Percentiles rank a stretch among this genome's conserved stretches.
Conservation (phyloP, 2,888 invertebrate species). For the Amphipyra berbera region DNA sequence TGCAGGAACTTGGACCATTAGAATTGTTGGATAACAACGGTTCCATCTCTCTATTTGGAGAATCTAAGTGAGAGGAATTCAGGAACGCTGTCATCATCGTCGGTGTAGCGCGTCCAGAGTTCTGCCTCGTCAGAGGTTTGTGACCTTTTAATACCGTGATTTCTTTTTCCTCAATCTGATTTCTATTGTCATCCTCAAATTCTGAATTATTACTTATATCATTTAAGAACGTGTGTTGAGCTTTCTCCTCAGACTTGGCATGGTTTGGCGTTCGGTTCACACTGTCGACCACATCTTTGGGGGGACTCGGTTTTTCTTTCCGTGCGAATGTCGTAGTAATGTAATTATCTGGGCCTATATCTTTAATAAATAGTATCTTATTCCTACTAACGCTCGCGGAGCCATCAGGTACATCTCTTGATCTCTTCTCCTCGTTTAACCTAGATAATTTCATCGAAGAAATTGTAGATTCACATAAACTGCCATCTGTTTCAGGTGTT, state of each 20-base stretch:
- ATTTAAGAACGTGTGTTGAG: conserved; percentile 84
- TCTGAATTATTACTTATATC: conserved; percentile 86
- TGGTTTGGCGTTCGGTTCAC: conserved; percentile 80
- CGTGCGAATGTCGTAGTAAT: conserved; percentile 91
- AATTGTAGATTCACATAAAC: conserved; percentile 89
- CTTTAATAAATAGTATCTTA: conserved; percentile 90
- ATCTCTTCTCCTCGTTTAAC: conserved; percentile 81
- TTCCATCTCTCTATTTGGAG: conserved; percentile 71
- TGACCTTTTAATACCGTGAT: conserved; percentile 90
- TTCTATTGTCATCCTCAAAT: conserved; percentile 87
- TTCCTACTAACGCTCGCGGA: conserved; percentile 84
- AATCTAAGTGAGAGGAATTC: conserved; percentile 82
- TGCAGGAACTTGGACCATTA: conserved; percentile 81
- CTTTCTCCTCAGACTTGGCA: conserved; percentile 85
- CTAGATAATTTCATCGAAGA: conserved; percentile 87
- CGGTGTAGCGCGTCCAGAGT: conserved; percentile 90
- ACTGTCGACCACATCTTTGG: conserved; percentile 74
- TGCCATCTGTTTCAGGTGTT: conserved; percentile 91
- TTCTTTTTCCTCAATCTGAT: conserved; percentile 87
- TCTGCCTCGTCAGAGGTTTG: conserved; percentile 92
- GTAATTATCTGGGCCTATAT: conserved; percentile 93
- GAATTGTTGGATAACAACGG: conserved; percentile 69
- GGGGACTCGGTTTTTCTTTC: conserved; percentile 76
- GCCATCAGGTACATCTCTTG: conserved; percentile 82
- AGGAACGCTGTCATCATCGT: conserved; percentile 87